Base-by-base conservation (phyloP, 2,888 invertebrate species). In the Epirrhoe alternata region DNA sequence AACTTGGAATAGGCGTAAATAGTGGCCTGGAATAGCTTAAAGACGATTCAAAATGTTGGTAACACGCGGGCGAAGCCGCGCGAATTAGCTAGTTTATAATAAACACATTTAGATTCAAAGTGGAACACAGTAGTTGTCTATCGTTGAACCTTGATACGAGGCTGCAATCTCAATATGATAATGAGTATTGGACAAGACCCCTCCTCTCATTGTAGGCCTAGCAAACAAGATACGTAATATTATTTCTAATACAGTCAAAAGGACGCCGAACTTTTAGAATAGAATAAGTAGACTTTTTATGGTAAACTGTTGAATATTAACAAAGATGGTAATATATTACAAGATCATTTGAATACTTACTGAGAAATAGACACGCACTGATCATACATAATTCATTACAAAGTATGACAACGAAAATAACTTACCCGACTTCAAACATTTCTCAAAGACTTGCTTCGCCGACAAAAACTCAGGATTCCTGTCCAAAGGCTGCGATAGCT, bases 391-490 rank as follows among this genome's bases (percentile, higher is more conserved):
- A 53, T 53, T 50, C 24, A 53, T 33, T 30, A 33, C 33, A n/a
- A 53, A 10, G 14, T 47, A 16, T 3, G 14, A 17, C 12, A 38
- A 42, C 7, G 14, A 17, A 16, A 24, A 0, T 47, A 33, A 84
- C 92, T 93, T 94, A 98, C 98, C 97, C 72, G 98, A 98, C 88
- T 97, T 95, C 61, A 98, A 94, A 70, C 91, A 87, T 82, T 95
- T 95, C 81, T 95, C 94, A 58, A 98, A 96, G 1, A 97, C 98
- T 79, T 97, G 96, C 64, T 96, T 96, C 0, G 97, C 95, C 6
- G 95, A 92, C 16, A 96, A 93, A 92, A 94, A 95, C 86, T 95
- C 95, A 0, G 98, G 97, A 70, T 95, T 95, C 72, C 95, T 94
- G 35, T 95, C 94, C 74, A 97, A 89, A 12, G 97, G 97, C 89